Evolutionary conservation across 1,140 invertebrate species (phyloP).

Genomic region (Chlorops oryzae): DNA sequence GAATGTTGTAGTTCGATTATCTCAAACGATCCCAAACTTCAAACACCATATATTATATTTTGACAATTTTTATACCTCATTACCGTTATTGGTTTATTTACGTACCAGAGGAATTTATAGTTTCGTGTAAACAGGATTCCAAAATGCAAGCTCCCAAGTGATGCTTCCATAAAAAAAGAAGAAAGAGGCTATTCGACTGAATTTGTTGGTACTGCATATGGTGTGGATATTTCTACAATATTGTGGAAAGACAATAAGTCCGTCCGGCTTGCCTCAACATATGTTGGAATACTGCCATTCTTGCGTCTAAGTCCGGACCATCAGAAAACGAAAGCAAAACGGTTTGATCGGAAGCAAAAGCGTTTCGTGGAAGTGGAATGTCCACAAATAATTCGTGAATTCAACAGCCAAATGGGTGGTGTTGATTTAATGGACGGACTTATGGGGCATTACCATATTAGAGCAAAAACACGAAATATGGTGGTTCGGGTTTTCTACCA

Average conservation of each 20-base stretch:
- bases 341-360: constrained; percentile 23
- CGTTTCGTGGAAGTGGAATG: constrained; percentile 41
- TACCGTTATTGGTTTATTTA: background rate
- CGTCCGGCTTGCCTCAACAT: constrained; percentile 44
- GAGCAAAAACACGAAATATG: constrained; percentile 45
- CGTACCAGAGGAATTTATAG: background rate
- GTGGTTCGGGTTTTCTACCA: constrained; percentile 47
- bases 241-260: constrained; percentile 45
- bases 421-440: constrained; percentile 47
- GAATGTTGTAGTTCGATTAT: constrained; percentile 14
- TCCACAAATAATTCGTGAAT: constrained; percentile 47
- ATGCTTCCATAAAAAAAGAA: background rate
- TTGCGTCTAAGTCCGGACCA: background rate
- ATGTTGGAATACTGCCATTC: constrained; percentile 35
- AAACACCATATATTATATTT: constrained; percentile 7
- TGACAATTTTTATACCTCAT: constrained; percentile 7
- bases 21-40: background rate
- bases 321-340: background rate
- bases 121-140: background rate
- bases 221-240: constrained; percentile 30
- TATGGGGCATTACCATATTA: constrained; percentile 45
- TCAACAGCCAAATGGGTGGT: constrained; percentile 51
- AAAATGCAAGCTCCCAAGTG: background rate
- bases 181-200: too few species aligned
- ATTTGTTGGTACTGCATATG: constrained; percentile 15